A percentile compares a stretch with the other conserved stretches of the same genome.
Conservation (phyloP, 2,888 invertebrate species). For the Melieria picta region DNA sequence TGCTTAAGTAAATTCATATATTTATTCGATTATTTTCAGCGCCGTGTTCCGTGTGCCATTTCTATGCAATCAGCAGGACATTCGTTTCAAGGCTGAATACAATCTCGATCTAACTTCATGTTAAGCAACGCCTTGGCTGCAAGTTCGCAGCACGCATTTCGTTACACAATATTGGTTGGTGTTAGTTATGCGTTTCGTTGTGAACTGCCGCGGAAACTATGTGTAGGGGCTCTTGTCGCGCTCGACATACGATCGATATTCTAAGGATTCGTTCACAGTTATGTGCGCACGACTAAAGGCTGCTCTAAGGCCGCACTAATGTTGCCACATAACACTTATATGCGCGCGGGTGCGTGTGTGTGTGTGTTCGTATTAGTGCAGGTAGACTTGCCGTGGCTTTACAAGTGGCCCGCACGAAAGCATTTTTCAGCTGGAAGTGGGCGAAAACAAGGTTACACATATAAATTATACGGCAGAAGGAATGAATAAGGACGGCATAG, state of each 20-base stretch:
- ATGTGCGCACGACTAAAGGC: background rate
- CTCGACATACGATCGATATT: background rate
- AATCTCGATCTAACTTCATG: too few species aligned
- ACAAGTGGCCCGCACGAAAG: constrained; percentile 1
- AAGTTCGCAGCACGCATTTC: too few species aligned
- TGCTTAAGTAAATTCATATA: too few species aligned
- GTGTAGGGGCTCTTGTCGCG: background rate
- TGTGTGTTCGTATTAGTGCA: background rate
- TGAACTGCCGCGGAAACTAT: too few species aligned
- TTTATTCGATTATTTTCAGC: too few species aligned
- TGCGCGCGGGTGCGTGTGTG: background rate
- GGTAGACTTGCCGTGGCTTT: background rate
- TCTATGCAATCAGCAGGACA: too few species aligned
- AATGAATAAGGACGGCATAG: constrained; percentile 31
- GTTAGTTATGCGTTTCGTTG: too few species aligned
- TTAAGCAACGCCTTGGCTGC: too few species aligned
- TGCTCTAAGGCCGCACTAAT: background rate
- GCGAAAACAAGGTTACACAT: constrained; percentile 1
- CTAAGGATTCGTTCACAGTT: background rate
- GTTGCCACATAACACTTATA: background rate
- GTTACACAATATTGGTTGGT: too few species aligned
- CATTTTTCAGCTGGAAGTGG: background rate
- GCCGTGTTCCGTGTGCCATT: too few species aligned
- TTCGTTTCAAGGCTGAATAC: too few species aligned
- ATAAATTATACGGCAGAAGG: background rate